Evolutionary conservation across 2,888 invertebrate genomes (phyloP).

Genomic region (Acholoe squamosa): DNA sequence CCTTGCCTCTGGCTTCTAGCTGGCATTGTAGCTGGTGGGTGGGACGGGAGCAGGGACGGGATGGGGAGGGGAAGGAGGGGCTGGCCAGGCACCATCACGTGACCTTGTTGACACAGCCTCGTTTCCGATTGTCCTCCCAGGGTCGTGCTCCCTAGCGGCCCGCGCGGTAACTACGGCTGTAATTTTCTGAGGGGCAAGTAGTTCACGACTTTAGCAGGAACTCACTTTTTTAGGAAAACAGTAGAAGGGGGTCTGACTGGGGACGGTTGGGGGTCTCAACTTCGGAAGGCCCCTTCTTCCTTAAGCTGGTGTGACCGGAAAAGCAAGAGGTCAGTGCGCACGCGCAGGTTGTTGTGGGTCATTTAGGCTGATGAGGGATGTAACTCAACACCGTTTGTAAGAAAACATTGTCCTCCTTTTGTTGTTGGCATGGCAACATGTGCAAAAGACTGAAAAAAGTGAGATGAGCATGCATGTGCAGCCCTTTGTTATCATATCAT

Average conservation of each 20-base stretch:
- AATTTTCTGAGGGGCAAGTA: conserved; percentile 39
- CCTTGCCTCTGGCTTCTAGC: neutral
- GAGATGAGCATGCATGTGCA: neutral
- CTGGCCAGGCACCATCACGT: conserved; percentile 40
- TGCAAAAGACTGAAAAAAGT: neutral
- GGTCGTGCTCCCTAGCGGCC: conserved; percentile 41
- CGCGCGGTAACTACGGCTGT: conserved; percentile 11
- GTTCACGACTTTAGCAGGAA: neutral
- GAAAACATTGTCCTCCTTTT: neutral
- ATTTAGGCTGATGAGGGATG: neutral
- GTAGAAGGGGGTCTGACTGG: neutral
- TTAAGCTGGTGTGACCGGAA: conserved; percentile 47
- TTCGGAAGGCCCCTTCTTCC: neutral
- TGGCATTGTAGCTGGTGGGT: conserved; percentile 4
- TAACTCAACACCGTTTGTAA: neutral
- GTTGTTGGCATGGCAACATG: conserved; percentile 9
- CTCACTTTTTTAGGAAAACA: neutral
- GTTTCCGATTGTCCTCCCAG: conserved; percentile 51
- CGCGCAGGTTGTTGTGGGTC: neutral
- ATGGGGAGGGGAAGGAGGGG: conserved; percentile 6
- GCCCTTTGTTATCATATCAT: no score
- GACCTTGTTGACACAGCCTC: conserved; percentile 53
- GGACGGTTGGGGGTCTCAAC: neutral
- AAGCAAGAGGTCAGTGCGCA: conserved; percentile 3
- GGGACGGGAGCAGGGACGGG: neutral